Conservation (phyloP, 2,888 invertebrate genomes). For the Coleophora flavipennella region DNA sequence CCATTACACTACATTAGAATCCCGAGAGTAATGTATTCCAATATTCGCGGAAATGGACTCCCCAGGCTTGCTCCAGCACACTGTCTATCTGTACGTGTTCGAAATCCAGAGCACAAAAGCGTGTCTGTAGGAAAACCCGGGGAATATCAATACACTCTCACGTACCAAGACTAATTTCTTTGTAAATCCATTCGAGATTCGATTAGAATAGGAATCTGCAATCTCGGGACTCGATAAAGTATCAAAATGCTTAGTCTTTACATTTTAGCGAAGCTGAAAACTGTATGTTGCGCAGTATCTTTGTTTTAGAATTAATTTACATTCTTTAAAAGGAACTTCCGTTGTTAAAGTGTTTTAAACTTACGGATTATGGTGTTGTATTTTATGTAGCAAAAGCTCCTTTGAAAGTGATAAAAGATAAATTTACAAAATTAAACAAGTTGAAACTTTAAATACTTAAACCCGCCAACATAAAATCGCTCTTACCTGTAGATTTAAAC, state of each 20-base stretch:
- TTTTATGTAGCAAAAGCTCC: no score
- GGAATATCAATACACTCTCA: slow-evolving; percentile 33
- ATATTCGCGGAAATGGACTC: slow-evolving; percentile 53
- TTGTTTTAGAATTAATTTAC: no score
- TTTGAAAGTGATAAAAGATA: no score
- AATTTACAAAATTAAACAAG: no score
- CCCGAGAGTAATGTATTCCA: slow-evolving; percentile 42
- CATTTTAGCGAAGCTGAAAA: not conserved
- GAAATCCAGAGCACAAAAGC: slow-evolving; percentile 36
- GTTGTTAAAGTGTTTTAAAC: no score
- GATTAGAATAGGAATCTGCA: slow-evolving; percentile 15
- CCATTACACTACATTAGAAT: slow-evolving; percentile 18
- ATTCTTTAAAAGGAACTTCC: no score
- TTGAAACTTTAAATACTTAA: no score
- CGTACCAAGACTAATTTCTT: slow-evolving; percentile 44
- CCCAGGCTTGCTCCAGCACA: slow-evolving; percentile 20
- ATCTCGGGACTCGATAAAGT: slow-evolving; percentile 15
- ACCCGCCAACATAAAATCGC: no score
- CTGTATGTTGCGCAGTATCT: no score
- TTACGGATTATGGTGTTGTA: no score
- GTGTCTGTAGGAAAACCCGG: slow-evolving; percentile 24
- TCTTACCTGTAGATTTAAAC: no score
- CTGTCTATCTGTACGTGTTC: slow-evolving; percentile 46
- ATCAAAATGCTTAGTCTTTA: slow-evolving; percentile 21
- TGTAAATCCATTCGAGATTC: slow-evolving; percentile 32